Conservation (phyloP, 1,140 invertebrate genomes). For the Habropoda laboriosa region DNA sequence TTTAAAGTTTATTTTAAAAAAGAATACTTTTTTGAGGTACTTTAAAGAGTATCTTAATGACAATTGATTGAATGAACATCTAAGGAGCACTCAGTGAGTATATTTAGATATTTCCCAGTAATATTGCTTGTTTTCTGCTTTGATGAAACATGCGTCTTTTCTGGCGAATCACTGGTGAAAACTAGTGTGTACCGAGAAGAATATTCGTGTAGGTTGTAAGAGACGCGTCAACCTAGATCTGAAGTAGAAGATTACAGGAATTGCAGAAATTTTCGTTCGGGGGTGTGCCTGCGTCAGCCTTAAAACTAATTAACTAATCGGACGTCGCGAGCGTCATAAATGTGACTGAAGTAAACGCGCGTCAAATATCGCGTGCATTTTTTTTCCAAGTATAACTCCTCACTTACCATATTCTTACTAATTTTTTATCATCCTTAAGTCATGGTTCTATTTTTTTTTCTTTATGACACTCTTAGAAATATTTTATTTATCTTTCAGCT, state of each 20-base stretch:
- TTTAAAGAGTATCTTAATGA: neutral
- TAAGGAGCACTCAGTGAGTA: neutral
- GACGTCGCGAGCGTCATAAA: neutral
- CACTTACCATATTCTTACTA: neutral
- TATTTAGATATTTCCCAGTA: constrained; percentile 19
- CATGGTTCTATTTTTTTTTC: neutral
- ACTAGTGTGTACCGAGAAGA: constrained; percentile 35
- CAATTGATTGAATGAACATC: neutral
- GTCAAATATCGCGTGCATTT: neutral
- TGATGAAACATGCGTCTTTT: constrained; percentile 23
- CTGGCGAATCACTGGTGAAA: constrained; percentile 35
- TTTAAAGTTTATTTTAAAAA: neutral
- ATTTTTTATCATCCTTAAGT: neutral
- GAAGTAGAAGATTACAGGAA: constrained; percentile 70
- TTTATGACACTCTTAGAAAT: neutral
- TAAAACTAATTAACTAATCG: constrained; percentile 56
- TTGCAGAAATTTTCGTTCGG: constrained; percentile 68
- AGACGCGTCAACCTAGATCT: constrained; percentile 71
- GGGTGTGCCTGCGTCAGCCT: constrained; percentile 57
- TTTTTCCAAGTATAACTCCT: neutral
- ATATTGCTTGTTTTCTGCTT: constrained; percentile 14
- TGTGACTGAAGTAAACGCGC: neutral
- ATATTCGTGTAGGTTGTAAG: constrained; percentile 59
- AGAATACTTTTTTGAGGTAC: neutral
- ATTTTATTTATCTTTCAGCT: constrained; percentile 75